Conservation (phyloP, 2,797 vertebrate genomes). For the Austrolebias charrua region DNA sequence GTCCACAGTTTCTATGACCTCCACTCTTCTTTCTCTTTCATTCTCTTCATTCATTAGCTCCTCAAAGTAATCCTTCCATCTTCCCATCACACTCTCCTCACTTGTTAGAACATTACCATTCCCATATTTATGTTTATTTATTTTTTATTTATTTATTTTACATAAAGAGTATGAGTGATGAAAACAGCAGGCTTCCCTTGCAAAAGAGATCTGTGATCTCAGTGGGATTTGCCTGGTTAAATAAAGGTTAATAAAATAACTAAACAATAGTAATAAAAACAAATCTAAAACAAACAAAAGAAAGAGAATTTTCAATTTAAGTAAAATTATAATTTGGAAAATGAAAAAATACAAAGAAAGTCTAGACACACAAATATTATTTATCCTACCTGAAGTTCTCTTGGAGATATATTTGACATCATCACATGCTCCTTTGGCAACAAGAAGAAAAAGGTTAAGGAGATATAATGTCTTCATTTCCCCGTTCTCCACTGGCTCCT, state of each 20-base stretch:
- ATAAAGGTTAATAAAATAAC: no score
- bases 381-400: slow-evolving; percentile 93
- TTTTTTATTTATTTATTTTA: no score
- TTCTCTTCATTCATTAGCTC: no score
- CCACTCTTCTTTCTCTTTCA: no score
- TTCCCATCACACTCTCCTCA: no score
- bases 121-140: no score
- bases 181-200: background rate
- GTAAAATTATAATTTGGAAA: slow-evolving; percentile 1
- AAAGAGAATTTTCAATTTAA: background rate
- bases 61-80: no score
- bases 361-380: background rate
- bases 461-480: slow-evolving; percentile 87
- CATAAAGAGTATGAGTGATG: slow-evolving; percentile 8
- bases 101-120: no score
- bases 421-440: slow-evolving; percentile 84
- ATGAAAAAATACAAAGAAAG: no score
- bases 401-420: slow-evolving; percentile 93
- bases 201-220: no score
- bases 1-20: no score
- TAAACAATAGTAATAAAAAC: background rate
- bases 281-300: slow-evolving; percentile 6
- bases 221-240: no score
- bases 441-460: slow-evolving; percentile 83
- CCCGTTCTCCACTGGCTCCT: slow-evolving; percentile 64